A percentile compares a stretch with the other conserved stretches of the same genome.
phyloP scores from a whole-genome alignment of 2,888 invertebrate species.

The Rutpela maculata region DNA sequence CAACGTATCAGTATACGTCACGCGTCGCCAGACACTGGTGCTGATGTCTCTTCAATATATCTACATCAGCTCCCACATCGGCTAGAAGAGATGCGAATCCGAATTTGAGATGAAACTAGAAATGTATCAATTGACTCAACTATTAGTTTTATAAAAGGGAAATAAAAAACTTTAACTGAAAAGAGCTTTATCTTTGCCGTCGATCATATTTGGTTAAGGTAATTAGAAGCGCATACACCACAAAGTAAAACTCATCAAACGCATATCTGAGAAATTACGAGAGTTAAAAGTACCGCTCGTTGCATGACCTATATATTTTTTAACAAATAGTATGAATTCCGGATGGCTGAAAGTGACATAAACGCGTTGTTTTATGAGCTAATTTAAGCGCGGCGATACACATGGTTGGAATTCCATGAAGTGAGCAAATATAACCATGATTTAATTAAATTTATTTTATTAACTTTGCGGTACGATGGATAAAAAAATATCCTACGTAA shows the following conservation, averaged over 20 bases:
- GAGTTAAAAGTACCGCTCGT: neutral
- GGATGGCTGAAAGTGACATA: conserved; percentile 6
- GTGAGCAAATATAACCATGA: conserved; percentile 20
- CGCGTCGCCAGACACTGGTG: too few species aligned
- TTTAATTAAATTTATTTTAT: conserved; percentile 26
- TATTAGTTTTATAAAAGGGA: too few species aligned
- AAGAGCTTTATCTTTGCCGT: too few species aligned
- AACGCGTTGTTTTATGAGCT: conserved; percentile 14
- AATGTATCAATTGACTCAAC: too few species aligned
- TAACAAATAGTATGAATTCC: neutral
- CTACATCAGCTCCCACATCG: too few species aligned
- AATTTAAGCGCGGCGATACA: conserved; percentile 29
- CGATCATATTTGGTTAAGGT: too few species aligned
- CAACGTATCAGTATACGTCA: too few species aligned
- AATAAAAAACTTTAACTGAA: too few species aligned
- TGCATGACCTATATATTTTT: conserved; percentile 13
- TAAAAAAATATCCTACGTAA: conserved; percentile 1
- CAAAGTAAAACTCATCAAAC: neutral
- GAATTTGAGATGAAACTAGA: too few species aligned
- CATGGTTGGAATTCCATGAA: conserved; percentile 15
- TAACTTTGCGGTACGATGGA: neutral
- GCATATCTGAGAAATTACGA: neutral
- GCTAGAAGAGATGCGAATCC: too few species aligned
- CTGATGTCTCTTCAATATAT: too few species aligned
- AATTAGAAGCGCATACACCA: neutral